Evolutionary conservation across 2,113 vertebrate species (phyloP), one percentile per base, ranked within the genome.

Genomic region (Eptesicus fuscus): DNA sequence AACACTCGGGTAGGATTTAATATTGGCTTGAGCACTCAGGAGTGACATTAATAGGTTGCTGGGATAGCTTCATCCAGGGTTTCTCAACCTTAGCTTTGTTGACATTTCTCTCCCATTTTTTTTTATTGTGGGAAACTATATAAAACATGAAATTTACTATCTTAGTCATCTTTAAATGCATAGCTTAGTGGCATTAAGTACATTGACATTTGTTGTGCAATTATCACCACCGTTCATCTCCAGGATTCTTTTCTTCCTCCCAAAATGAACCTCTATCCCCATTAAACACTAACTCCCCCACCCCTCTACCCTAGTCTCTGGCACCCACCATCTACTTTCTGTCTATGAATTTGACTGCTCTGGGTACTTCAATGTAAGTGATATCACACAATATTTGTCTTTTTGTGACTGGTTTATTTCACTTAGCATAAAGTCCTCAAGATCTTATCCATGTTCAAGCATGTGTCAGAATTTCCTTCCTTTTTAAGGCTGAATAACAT

Each of bases 141-240:
- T 2, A 1, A 1, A 18, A 35, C 42, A 1, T 25, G 12, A 30
- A 4, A 25, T 18, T 9, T 28, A 8, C 4, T 11, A 9, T 9
- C 86, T 77, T 20, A 35, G 20, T 11, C 56, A 9, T 8, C 30
- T 14, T 47, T 37, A 37, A 30, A 44, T 5, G 71, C 40, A 1
- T 13, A 35, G 71, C 56, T 63, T 22, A 18, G 32, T 0, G 5
- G 12, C 37, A 11, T 7, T 4, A 11, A 30, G 32, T 9, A 12
- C 40, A 9, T 32, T 70, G 23, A 30, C 25, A 5, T 30, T 30
- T 5, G 30, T 11, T 20, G 35, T 22, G 7, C 67, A 14, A 13
- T 18, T 18, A 6, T 44, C n/a, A 28, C 73, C 40, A 30, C 42
- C 14, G 7, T 28, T 35, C 30, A 14, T 7, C 71, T 44, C 42